These are phyloP conservation scores for Dromius quadrimaculatus DNA, from an alignment of 2,888 invertebrate species.

Conservation along the genomic window DNA sequence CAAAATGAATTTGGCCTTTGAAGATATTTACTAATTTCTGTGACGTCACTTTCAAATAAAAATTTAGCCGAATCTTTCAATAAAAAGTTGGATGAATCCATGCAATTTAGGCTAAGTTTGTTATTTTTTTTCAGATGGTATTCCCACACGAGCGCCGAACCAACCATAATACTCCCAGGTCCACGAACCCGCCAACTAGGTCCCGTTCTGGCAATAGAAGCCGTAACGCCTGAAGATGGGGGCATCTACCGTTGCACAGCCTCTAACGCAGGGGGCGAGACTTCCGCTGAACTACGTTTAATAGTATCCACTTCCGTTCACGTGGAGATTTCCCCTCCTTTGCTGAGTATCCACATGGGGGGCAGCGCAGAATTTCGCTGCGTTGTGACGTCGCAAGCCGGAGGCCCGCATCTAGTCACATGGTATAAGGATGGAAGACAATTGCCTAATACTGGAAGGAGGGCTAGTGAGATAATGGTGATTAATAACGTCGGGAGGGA, in stretches of 20 bases:
- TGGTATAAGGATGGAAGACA: conserved; percentile 78
- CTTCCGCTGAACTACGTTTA: conserved; percentile 76
- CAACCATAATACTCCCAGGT: conserved; percentile 73
- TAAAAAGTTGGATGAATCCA: no score
- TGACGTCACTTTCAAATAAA: not conserved
- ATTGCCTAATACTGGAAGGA: conserved; percentile 75
- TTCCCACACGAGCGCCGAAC: conserved; percentile 75
- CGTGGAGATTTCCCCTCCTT: conserved; percentile 75
- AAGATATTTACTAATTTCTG: not conserved
- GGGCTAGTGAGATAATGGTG: conserved; percentile 73
- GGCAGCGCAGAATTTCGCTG: conserved; percentile 80
- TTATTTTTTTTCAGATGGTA: conserved; percentile 72
- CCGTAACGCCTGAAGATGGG: conserved; percentile 77
- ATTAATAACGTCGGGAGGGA: conserved; percentile 78
- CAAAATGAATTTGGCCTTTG: not conserved
- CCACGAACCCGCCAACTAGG: conserved; percentile 76
- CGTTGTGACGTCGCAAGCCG: conserved; percentile 70
- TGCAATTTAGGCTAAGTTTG: not conserved
- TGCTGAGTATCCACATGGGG: conserved; percentile 80
- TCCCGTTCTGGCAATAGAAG: conserved; percentile 78
- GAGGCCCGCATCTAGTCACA: conserved; percentile 66
- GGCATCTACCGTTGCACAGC: conserved; percentile 78
- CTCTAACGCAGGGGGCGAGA: conserved; percentile 78
- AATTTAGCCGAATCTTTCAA: no score
- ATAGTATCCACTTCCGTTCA: conserved; percentile 76